Evolutionary conservation across 2,113 vertebrate species (phyloP), one percentile per base, ranked within the genome.

Genomic region (Carollia perspicillata): DNA sequence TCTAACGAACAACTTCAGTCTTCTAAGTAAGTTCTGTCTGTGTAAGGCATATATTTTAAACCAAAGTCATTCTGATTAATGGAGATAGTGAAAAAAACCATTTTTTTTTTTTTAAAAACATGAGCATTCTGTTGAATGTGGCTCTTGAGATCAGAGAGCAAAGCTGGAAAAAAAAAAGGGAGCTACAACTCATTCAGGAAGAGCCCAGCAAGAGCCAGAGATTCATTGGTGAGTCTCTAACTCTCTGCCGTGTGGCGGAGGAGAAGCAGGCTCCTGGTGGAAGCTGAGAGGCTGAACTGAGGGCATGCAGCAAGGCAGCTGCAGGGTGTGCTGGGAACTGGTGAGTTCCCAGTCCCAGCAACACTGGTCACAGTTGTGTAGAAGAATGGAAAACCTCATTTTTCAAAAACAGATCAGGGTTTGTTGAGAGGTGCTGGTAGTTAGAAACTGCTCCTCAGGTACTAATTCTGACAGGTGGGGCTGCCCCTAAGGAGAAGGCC

Each of bases 201-300:
- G 93, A 85, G 51, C 75, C 69, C 81, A 86, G 35, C 0, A 47
- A 95, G 95, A 97, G n/a, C 18, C 72, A 94, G 96, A 95, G 87
- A 49, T 60, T 87, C 90, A 89, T 49, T 65, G 80, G 84, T n/a
- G 18, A 10, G 89, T 42, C 84, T 95, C 71, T 88, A 55, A 16
- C 65, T 90, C 83, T 16, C n/a, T 81, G 37, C 7, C 0, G 5
- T 23, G 37, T 3, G 14, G 53, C 18, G 1, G 42, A n/a, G 28
- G 42, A 79, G 69, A 4, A 47, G 74, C 49, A 90, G 88, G 89
- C n/a, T 30, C 51, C 10, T 8, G 23, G 20, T 53, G 17, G 72
- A 84, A 51, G 71, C 91, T 1, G 30, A 85, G 90, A 80, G 74
- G 65, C 85, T 6, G 33, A 26, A 8, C 89, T 23, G 65, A 35